These are phyloP conservation scores for Drosophila paracracens DNA, from an alignment of 2,888 invertebrate genomes.

Conservation along the genomic window DNA sequence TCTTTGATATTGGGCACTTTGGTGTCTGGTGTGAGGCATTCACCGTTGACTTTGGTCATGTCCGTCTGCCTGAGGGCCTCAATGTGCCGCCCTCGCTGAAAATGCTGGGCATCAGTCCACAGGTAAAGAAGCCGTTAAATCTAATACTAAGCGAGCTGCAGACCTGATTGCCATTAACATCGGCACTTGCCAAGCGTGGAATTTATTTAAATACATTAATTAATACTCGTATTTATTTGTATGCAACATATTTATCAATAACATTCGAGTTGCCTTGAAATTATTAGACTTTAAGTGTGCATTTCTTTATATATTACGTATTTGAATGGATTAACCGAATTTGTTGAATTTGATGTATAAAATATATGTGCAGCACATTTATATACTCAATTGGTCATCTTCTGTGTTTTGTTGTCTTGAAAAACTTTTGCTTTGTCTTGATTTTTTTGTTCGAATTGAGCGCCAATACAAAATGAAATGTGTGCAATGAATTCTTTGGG, in stretches of 20 bases:
- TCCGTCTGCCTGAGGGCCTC: conserved; percentile 89
- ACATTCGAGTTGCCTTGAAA: conserved; percentile 57
- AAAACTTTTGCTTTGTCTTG: conserved; percentile 61
- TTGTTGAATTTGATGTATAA: conserved; percentile 46
- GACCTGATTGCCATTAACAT: conserved; percentile 50
- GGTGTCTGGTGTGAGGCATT: conserved; percentile 97
- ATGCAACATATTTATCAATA: conserved; percentile 46
- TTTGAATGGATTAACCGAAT: conserved; percentile 40
- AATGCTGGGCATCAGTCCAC: conserved; percentile 97
- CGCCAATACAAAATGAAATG: conserved; percentile 78
- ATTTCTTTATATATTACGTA: conserved; percentile 48
- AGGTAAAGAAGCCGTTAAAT: conserved; percentile 88
- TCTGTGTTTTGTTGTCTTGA: conserved; percentile 66
- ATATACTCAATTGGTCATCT: conserved; percentile 51
- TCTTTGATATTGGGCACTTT: conserved; percentile 96
- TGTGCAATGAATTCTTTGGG: conserved; percentile 60
- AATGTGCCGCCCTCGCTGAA: conserved; percentile 96
- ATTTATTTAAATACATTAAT: conserved; percentile 38
- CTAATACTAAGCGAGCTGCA: conserved; percentile 81
- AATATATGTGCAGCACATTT: conserved; percentile 72
- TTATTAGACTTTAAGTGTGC: conserved; percentile 66
- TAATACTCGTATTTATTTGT: conserved; percentile 57
- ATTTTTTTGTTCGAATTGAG: conserved; percentile 45
- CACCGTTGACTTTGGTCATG: conserved; percentile 96
- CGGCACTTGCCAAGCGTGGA: conserved; percentile 48